Evolutionary conservation across 2,888 invertebrate genomes (phyloP), one percentile per base, ranked within the genome.

Genomic region (Rhingia campestris): DNA sequence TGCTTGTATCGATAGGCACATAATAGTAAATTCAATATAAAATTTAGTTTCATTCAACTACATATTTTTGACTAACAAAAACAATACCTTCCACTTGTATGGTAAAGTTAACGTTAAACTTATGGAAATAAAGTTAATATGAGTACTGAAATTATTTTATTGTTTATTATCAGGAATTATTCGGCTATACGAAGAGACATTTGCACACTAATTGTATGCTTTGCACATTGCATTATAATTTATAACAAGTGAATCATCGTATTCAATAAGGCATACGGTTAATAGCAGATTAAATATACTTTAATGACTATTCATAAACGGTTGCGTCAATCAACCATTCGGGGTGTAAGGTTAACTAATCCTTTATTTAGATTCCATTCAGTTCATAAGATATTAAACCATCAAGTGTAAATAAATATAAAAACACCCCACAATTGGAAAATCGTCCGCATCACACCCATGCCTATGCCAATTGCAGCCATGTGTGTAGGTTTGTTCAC

Each of bases 361-460:
- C 82, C 79, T 79, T 82, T 84, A 74, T 74, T 80, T 84, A 54
- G 32, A 80, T 74, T 69, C 74, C 43, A 64, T 70, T 80, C 69
- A 59, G 54, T 47, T 59, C 69, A n/a, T 32, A 39, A 43, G 70
- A 80, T 70, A 84, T 74, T 80, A 74, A 84, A 80, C 41, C 74
- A 66, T 74, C 59, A 80, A 70, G 74, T 74, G 84, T 84, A 84
- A 85, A 81, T 85, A 81, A 81, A 70, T 61, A 70, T 51, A 75
- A 70, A 84, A 69, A 70, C 75, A 86, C 69, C 86, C 82, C 87
- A 86, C 49, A 53, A 33, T 72, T 67, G 45, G 39, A 51, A 76
- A 61, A 72, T 74, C 81, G 77, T 56, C 82, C 84, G 69, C 86
- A 54, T 79, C 2, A 22, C 22, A 22, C 22, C 22, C 22, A 2